Conservation (phyloP, 2,113 vertebrate species). For the Machaerirhynchus nigripectus region DNA sequence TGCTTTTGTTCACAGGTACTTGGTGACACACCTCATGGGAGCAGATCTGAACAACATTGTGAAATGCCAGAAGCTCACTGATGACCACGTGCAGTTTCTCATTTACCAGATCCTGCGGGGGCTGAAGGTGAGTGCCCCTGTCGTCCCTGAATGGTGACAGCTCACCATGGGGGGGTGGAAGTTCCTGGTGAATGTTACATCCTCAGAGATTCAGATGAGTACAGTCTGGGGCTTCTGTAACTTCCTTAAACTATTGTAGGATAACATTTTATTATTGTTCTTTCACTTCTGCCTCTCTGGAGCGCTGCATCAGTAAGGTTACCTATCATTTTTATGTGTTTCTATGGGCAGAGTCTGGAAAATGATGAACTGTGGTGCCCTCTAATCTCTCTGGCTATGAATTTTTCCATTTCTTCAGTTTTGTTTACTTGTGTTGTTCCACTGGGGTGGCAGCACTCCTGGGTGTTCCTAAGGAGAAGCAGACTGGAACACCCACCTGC, state of each 20-base stretch:
- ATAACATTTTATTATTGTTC: background rate
- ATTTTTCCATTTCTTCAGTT: background rate
- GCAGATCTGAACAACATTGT: constrained; percentile 99
- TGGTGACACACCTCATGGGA: constrained; percentile 98
- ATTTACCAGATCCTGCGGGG: constrained; percentile 98
- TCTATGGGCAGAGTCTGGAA: background rate
- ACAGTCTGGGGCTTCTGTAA: background rate
- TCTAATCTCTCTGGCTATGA: background rate
- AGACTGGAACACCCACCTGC: background rate
- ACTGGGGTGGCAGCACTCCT: background rate
- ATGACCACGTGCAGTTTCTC: constrained; percentile 98
- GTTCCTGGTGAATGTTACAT: background rate
- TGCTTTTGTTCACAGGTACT: constrained; percentile 78
- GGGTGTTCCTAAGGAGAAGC: background rate
- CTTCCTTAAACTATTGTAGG: background rate
- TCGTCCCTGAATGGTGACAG: background rate
- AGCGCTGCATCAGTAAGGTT: background rate
- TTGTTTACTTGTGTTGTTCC: background rate
- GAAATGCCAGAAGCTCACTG: constrained; percentile 98
- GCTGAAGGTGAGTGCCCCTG: constrained; percentile 81
- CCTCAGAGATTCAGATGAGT: background rate
- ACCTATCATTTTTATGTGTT: background rate
- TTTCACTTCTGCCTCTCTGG: background rate
- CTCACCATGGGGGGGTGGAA: background rate
- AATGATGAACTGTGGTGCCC: background rate